These are phyloP conservation scores for Euwallacea fornicatus DNA, from an alignment of 1,140 invertebrate species.

Conservation along the genomic window DNA sequence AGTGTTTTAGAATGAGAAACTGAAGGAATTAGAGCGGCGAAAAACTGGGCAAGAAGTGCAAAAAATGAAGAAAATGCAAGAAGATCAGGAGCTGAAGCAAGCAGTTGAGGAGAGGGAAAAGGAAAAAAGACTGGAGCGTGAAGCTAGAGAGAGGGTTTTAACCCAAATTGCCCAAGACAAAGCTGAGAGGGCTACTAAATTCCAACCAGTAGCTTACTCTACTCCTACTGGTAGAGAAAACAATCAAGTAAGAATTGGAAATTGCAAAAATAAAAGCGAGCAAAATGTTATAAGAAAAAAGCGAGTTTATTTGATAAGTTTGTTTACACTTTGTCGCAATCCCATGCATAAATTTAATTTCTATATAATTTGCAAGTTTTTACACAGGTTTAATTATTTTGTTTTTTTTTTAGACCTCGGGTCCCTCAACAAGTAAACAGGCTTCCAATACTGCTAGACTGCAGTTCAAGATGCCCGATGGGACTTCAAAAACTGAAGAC, in stretches of 20 bases:
- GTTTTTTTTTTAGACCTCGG: slow-evolving; percentile 6
- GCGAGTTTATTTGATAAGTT: no score
- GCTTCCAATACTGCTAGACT: slow-evolving; percentile 60
- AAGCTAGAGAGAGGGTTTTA: slow-evolving; percentile 68
- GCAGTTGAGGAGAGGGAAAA: slow-evolving; percentile 67
- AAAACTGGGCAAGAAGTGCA: slow-evolving; percentile 70
- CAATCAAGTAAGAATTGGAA: slow-evolving; percentile 4
- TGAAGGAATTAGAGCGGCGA: slow-evolving; percentile 71
- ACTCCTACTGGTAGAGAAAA: slow-evolving; percentile 28
- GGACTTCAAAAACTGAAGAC: slow-evolving; percentile 57
- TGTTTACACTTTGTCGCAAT: no score
- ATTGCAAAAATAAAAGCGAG: neutral
- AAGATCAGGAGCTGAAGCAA: slow-evolving; percentile 74
- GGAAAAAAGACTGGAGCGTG: slow-evolving; percentile 69
- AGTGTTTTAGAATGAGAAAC: slow-evolving; percentile 57
- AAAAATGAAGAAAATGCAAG: slow-evolving; percentile 68
- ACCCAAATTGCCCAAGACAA: slow-evolving; percentile 78
- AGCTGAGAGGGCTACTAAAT: slow-evolving; percentile 57
- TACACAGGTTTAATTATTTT: neutral
- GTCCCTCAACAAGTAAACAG: slow-evolving; percentile 21
- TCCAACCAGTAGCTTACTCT: slow-evolving; percentile 26
- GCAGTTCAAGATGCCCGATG: slow-evolving; percentile 83
- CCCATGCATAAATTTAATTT: no score
- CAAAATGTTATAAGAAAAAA: no score
- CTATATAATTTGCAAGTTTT: no score